phyloP scores from a whole-genome alignment of 2,888 invertebrate genomes.

The Agapostemon virescens region DNA sequence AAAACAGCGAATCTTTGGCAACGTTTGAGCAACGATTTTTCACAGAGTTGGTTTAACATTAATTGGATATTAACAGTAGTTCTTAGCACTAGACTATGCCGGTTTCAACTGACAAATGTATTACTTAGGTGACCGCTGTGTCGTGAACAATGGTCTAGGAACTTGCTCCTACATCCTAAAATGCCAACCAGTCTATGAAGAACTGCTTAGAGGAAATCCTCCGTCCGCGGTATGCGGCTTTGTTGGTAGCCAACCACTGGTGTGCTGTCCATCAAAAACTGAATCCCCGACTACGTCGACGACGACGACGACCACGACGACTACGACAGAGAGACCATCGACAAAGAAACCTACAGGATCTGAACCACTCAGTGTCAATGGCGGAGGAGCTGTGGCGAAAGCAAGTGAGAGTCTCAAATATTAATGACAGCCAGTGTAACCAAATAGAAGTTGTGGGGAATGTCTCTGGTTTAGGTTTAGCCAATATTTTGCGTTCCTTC shows the following conservation, averaged over 20 bases:
- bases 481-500: no score
- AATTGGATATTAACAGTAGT: no score
- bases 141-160: slow-evolving; percentile 51
- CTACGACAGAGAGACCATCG: background rate
- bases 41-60: no score
- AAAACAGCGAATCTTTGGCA: no score
- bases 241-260: slow-evolving; percentile 61
- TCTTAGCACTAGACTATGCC: no score
- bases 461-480: no score
- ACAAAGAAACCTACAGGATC: background rate
- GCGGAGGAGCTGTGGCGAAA: slow-evolving; percentile 51
- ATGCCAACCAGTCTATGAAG: slow-evolving; percentile 66
- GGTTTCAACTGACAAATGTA: no score
- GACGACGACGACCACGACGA: background rate
- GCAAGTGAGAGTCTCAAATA: slow-evolving; percentile 60
- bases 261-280: slow-evolving; percentile 71
- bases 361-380: background rate
- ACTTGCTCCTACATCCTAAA: slow-evolving; percentile 60
- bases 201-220: slow-evolving; percentile 65
- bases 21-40: no score
- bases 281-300: background rate
- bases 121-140: slow-evolving; percentile 65
- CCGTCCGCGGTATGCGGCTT: slow-evolving; percentile 68
- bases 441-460: no score
- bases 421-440: no score